Evolutionary conservation across 2,113 vertebrate species (phyloP), one percentile per base, ranked within the genome.

Genomic region (Bos indicus): DNA sequence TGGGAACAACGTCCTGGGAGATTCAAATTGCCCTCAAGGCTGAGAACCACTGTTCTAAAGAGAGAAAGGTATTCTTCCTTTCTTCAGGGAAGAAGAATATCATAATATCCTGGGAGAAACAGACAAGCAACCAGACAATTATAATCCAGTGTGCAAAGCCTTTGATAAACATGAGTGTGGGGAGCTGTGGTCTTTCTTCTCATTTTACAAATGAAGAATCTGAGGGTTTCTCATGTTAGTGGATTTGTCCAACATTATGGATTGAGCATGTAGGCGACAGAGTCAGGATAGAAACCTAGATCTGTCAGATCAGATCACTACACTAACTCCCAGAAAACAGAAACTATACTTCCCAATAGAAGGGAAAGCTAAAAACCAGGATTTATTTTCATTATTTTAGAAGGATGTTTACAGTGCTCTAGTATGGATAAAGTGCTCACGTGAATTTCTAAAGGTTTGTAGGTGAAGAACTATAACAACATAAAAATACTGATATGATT

Each of bases 301-400:
- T 74, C 6, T 67, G 82, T 93, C 46, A 62, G 46, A 88, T 81
- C 93, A 90, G 83, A 60, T 43, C 54, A 54, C 0, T 16, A n/a
- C 16, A 64, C 6, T 64, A 56, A 21, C 33, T 91, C 19, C 4
- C 33, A 85, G 51, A 3, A 25, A 19, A 95, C 43, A 16, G 16
- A 56, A 81, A 82, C 43, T 60, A 10, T 83, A 28, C 5, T 6
- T 91, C 10, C 2, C 6, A 9, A 28, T 30, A 74, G 10, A 95
- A 64, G 17, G 23, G 36, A 67, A 91, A 92, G 21, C 19, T 25
- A 78, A 92, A 40, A 88, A 77, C 12, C 19, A 84, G n/a, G 13
- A 62, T n/a, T 90, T 95, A 60, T 93, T 96, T 94, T 96, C 7
- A 88, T 89, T 91, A 89, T 91, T 94, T 95, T 89, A 84, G 21